Evolutionary conservation across 2,888 invertebrate genomes (phyloP), one percentile per base, ranked within the genome.

Genomic region (Xanthia togata): DNA sequence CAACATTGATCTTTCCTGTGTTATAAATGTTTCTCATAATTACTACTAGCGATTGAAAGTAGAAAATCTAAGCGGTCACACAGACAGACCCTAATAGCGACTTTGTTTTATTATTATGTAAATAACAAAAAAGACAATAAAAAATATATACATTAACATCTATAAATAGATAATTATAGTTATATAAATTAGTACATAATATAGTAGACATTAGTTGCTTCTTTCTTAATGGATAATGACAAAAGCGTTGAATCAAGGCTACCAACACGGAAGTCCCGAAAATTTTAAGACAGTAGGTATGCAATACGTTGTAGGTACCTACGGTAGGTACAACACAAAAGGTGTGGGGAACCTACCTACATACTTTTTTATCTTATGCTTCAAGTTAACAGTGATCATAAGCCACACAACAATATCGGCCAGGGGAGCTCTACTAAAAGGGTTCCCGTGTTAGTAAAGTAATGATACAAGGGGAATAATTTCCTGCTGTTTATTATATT

Each of bases 401-500:
- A 78, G 47, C 74, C 69, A 50, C 65, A 71, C 47, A 70, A 71
- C 47, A 70, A 77, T 84, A 77, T 79, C 79, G 70, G 77, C 79
- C 68, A 55, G 65, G 83, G 81, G 72, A 84, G 68, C 71, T 23
- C 41, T 35, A 64, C 80, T 87, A 87, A 88, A 87, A 87, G 87
- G 87, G 85, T 87, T 87, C 77, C 63, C 67, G 60, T 87, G 87
- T 87, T 79, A 70, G 72, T 73, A 75, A 82, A 83, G 79, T 88
- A 83, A 87, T 73, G 68, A 72, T 68, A 50, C 35, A 75, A 70
- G 44, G 76, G 74, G 77, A 72, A 81, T 88, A 84, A 84, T 79
- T 69, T 76, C 53, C 50, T 38, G 50, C 38, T 67, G 63, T 73
- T 81, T 73, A 73, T 81, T 81, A 73, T 82, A 71, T 76, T 68